phyloP scores from a whole-genome alignment of 2,888 invertebrate species.

The Drosophila neutralis region DNA sequence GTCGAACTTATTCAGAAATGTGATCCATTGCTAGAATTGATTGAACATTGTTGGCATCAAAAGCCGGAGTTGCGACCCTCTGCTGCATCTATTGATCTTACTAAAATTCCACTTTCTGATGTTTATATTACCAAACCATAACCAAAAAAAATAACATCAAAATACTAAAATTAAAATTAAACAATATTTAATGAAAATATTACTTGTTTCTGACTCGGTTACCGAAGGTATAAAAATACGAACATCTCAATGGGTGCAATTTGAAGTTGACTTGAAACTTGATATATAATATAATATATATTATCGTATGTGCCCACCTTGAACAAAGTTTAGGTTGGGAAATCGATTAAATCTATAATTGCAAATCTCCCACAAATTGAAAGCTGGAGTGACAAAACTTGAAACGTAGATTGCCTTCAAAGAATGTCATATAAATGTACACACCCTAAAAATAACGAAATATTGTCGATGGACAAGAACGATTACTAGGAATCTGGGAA shows the following conservation, averaged over 20 bases:
- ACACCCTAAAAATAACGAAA: not conserved
- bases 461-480: too few species aligned
- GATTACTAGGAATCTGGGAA: too few species aligned
- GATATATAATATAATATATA: not conserved
- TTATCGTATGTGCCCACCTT: too few species aligned
- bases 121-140: not conserved
- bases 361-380: not conserved
- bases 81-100: not conserved
- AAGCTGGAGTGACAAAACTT: not conserved
- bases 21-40: not conserved
- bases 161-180: not conserved
- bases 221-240: not conserved
- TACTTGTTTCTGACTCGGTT: too few species aligned
- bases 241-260: not conserved
- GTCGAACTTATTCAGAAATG: not conserved
- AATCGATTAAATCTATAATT: not conserved
- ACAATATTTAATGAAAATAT: not conserved
- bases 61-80: not conserved
- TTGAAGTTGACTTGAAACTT: not conserved
- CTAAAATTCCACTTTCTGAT: not conserved
- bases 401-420: not conserved
- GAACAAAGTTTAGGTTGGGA: not conserved
- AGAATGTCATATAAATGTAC: too few species aligned
- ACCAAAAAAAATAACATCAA: not conserved
- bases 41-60: slow-evolving; percentile 8